Evolutionary conservation across 1,140 invertebrate genomes (phyloP).

Genomic region (Brachionus rotundiformis): DNA sequence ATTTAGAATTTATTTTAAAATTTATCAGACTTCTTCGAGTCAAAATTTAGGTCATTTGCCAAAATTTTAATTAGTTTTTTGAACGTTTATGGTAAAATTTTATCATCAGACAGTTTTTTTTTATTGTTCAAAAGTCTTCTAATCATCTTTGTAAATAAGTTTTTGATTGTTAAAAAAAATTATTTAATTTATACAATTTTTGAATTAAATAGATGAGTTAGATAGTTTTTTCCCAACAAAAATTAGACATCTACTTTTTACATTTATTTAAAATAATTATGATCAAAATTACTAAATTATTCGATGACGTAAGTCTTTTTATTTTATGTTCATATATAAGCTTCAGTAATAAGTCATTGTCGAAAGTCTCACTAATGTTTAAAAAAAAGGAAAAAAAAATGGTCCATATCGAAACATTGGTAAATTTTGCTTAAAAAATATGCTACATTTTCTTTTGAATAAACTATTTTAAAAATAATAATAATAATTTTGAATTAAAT

Average conservation of each 20-base stretch:
- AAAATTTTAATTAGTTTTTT: background rate
- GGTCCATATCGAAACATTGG: background rate
- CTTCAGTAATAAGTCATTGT: background rate
- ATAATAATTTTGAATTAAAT: background rate
- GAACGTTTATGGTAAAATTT: too few species aligned
- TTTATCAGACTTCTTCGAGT: background rate
- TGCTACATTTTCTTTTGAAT: background rate
- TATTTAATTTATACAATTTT: background rate
- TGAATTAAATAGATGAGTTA: background rate
- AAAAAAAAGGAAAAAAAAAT: background rate
- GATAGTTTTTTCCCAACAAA: background rate
- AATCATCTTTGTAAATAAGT: too few species aligned
- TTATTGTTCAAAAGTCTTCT: too few species aligned
- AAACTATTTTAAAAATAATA: background rate
- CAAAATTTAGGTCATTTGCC: background rate
- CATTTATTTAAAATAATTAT: background rate
- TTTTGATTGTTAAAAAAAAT: background rate
- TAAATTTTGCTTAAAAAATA: background rate
- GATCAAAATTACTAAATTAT: background rate
- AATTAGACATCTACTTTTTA: background rate
- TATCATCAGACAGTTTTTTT: too few species aligned
- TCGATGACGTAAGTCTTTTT: background rate
- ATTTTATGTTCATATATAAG: background rate
- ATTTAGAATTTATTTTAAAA: background rate
- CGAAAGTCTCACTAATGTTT: constrained; percentile 6